A percentile compares a stretch with the other conserved stretches of the same genome.
These are phyloP conservation scores for Hozukius guyotensis DNA, from an alignment of 2,797 vertebrate species.

Conservation along the genomic window DNA sequence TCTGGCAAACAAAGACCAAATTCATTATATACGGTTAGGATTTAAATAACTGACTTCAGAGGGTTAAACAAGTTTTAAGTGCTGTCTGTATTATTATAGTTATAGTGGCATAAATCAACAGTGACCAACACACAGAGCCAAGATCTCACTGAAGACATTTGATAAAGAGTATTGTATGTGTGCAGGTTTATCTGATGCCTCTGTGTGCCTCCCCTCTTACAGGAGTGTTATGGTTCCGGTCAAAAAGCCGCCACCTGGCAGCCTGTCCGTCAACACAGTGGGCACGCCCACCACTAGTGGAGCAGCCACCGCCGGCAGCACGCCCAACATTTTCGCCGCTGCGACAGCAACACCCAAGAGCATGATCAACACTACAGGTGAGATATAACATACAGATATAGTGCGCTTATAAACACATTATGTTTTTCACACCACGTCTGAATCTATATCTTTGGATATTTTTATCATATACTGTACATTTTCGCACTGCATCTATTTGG, in stretches of 20 bases:
- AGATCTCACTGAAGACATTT: neutral
- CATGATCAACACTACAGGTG: constrained; percentile 99
- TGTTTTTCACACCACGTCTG: neutral
- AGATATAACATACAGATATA: neutral
- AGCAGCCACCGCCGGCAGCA: constrained; percentile 89
- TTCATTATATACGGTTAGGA: too few relatives aligned
- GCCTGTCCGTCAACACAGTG: constrained; percentile 95
- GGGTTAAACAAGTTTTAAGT: too few relatives aligned
- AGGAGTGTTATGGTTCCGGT: constrained; percentile 98
- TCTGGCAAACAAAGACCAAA: too few relatives aligned
- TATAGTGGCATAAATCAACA: too few relatives aligned
- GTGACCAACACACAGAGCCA: too few relatives aligned
- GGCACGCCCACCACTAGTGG: constrained; percentile 90
- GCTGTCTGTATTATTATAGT: too few relatives aligned
- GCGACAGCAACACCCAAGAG: constrained; percentile 97
- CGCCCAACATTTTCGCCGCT: constrained; percentile 96
- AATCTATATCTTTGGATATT: neutral
- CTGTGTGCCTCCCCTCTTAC: constrained; percentile 30
- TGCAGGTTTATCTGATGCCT: neutral
- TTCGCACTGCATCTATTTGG: neutral
- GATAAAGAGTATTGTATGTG: neutral
- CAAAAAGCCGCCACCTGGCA: constrained; percentile 96
- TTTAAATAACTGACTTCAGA: too few relatives aligned
- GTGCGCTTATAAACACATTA: neutral
- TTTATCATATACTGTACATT: neutral